Evolutionary conservation across 2,888 invertebrate species (phyloP), one percentile per base, ranked within the genome.

Genomic region (Drosophila koepferae): DNA sequence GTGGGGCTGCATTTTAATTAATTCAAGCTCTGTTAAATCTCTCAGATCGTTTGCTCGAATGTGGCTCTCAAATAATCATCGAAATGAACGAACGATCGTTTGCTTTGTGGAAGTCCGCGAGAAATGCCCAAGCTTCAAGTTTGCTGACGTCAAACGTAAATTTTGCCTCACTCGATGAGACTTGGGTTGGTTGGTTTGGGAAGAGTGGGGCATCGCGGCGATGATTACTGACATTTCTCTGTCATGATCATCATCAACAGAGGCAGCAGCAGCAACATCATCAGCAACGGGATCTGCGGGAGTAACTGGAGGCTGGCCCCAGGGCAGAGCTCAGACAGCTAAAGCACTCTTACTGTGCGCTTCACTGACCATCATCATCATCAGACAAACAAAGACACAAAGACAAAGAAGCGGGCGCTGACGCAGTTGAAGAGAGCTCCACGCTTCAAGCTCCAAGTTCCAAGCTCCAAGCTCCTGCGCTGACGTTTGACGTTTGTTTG

Each of bases 91-190:
- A 34, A 3, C 40, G 43, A 10, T 1, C 28, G n/a, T 20, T 44
- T 20, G 23, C 55, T 77, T 67, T 56, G 65, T 68, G 67, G 56
- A 61, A 67, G 49, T 51, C 58, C 53, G 56, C 44, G 64, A 64
- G 71, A 74, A 80, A 81, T 68, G 61, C 74, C 79, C 79, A 77
- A 73, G 73, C 63, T 55, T 49, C 72, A 63, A 72, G 48, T 63
- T 66, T 60, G 36, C 69, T 84, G 83, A 84, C 83, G 83, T 84
- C 83, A 84, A 84, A 75, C 83, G 78, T 71, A 62, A 40, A 38
- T 65, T 40, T 63, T 66, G 54, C 67, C 44, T 56, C 44, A 31
- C 31, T 58, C 28, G n/a, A 16, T 31, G 16, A 31, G 16, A 20
- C 16, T 41, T 31, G 56, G 8, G 28, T 8, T 18, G 23, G 16